Percentiles rank a stretch among this genome's conserved stretches.
Evolutionary conservation across 2,797 vertebrate genomes (phyloP).

Genomic region (Botia almorhae): DNA sequence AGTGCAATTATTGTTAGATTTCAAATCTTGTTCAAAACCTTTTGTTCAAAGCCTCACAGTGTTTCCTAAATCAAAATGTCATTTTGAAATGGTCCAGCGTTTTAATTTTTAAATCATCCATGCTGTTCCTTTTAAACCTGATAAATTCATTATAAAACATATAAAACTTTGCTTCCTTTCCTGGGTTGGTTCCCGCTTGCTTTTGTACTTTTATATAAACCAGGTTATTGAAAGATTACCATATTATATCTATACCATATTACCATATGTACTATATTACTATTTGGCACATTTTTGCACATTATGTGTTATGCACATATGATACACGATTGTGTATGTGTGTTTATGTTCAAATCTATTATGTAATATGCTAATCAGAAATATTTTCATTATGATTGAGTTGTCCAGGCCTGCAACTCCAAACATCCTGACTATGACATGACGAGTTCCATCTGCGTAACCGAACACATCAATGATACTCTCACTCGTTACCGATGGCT

Average conservation of each 20-base stretch:
- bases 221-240: too few species aligned
- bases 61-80: neutral
- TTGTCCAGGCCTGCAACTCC: constrained; percentile 87
- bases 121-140: neutral
- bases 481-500: constrained; percentile 92
- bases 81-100: neutral
- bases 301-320: too few species aligned
- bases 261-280: too few species aligned
- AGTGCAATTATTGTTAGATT: neutral
- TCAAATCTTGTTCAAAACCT: neutral
- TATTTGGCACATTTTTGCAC: too few species aligned
- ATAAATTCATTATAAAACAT: too few species aligned
- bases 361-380: too few species aligned
- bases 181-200: too few species aligned
- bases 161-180: too few species aligned
- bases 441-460: constrained; percentile 90
- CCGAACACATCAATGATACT: constrained; percentile 90
- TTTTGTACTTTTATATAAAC: too few species aligned
- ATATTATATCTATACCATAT: too few species aligned
- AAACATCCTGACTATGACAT: constrained; percentile 90
- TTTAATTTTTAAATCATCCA: constrained; percentile 2
- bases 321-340: too few species aligned
- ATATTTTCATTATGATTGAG: neutral
- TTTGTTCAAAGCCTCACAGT: constrained; percentile 43
- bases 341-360: too few species aligned